Evolutionary conservation across 2,113 vertebrate species (phyloP), one percentile per base, ranked within the genome.

Genomic region (Lagenorhynchus albirostris): DNA sequence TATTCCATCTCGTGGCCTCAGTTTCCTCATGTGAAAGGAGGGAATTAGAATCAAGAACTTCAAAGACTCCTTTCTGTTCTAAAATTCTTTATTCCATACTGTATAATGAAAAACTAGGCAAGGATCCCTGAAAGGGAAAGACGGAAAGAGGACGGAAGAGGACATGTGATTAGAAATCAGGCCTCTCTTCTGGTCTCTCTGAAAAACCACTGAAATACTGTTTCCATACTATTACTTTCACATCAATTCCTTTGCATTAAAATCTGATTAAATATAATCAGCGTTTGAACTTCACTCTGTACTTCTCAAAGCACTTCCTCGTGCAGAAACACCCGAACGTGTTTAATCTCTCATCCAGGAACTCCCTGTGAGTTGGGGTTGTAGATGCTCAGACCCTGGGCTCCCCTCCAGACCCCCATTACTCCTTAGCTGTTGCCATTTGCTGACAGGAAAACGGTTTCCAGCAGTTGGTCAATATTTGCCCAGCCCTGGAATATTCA

Each of bases 261-360:
- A 58, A 25, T 29, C 11, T 26, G 38, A 53, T 29, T 23, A 25
- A 55, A 36, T 14, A 4, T 25, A 17, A 33, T 21, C 26, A 5
- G 18, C 2, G 3, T 15, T 25, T 3, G 21, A 58, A 58, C 79
- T 36, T 10, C 70, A 23, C 41, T 33, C 9, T 13, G 31, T 8
- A 15, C 20, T 9, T 38, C 18, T 73, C n/a, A 41, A 4, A n/a
- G 68, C 41, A 31, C 9, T 14, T 26, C 38, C 47, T 21, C 18
- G 0, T 1, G 12, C 21, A 60, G 21, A 79, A 21, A 33, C 26
- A 10, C 21, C 10, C 13, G 20, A 29, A 26, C 25, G 9, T 8
- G n/a, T n/a, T n/a, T 44, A 1, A 3, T 6, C n/a, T 33, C 36
- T 5, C 13, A 3, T 17, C 4, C 20, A 3, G 0, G 14, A n/a